Conservation (phyloP, 1,140 invertebrate genomes). For the Bombus superbus region DNA sequence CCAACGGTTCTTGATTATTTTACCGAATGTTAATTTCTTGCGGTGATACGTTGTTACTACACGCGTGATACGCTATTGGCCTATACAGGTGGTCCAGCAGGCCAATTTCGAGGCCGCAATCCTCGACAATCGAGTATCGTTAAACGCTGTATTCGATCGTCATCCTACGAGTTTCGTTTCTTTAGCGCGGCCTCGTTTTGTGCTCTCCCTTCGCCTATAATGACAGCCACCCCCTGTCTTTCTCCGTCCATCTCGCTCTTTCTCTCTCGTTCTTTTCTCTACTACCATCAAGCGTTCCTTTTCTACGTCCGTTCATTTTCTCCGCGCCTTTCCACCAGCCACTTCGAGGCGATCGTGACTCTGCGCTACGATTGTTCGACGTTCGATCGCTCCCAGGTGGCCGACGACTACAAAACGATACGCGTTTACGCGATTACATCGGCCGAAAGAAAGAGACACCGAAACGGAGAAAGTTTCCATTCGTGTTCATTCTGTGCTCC, state of each 20-base stretch:
- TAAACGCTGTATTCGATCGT: constrained; percentile 51
- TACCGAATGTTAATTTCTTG: neutral
- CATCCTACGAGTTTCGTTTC: constrained; percentile 55
- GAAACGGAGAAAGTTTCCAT: constrained; percentile 27
- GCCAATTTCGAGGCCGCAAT: constrained; percentile 49
- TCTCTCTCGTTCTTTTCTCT: neutral
- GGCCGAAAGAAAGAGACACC: constrained; percentile 18
- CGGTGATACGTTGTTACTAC: neutral
- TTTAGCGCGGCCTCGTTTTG: constrained; percentile 55
- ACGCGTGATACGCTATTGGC: constrained; percentile 3
- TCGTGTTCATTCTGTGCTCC: neutral
- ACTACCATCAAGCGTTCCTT: neutral
- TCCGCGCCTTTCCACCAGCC: constrained; percentile 27
- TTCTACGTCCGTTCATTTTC: constrained; percentile 51
- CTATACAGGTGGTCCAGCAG: constrained; percentile 53
- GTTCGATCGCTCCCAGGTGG: constrained; percentile 67
- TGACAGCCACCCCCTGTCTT: constrained; percentile 40
- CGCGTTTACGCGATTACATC: constrained; percentile 60
- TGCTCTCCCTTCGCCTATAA: constrained; percentile 46
- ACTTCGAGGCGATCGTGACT: constrained; percentile 69
- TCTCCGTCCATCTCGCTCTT: neutral
- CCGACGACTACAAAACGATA: constrained; percentile 64
- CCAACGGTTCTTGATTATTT: too few relatives aligned
- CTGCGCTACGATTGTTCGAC: constrained; percentile 70
- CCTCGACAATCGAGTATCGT: constrained; percentile 59